phyloP scores from a whole-genome alignment of 2,113 vertebrate species.

The Varanus komodoensis region DNA sequence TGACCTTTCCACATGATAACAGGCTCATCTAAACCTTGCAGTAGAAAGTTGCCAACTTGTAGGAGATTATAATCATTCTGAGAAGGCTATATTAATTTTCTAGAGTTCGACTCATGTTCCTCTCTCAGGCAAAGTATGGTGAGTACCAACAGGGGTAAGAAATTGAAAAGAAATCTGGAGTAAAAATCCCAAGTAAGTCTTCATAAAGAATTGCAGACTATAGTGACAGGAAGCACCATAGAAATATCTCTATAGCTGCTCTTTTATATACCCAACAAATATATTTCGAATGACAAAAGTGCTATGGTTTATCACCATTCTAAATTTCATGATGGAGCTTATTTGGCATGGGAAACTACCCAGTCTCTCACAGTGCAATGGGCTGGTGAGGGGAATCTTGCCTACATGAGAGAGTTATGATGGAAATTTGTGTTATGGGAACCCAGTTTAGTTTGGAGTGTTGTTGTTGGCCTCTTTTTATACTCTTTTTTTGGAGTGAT shows the following conservation, averaged over 20 bases:
- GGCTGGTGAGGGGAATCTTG: not conserved
- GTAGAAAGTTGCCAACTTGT: not conserved
- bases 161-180: too few species aligned
- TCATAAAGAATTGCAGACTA: too few species aligned
- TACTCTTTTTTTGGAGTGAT: not conserved
- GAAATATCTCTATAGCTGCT: too few species aligned
- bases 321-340: not conserved
- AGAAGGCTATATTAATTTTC: not conserved
- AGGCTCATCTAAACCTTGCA: not conserved
- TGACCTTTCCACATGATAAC: not conserved
- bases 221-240: too few species aligned
- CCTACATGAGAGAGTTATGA: not conserved
- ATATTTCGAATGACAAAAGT: too few species aligned
- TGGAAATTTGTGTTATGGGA: not conserved
- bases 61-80: not conserved
- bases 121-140: not conserved
- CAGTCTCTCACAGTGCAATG: not conserved
- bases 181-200: too few species aligned
- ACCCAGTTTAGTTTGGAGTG: too few species aligned
- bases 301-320: not conserved
- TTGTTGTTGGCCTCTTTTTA: too few species aligned
- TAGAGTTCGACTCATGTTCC: not conserved
- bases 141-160: not conserved
- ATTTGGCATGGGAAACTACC: not conserved
- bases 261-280: too few species aligned